phyloP scores from a whole-genome alignment of 2,888 invertebrate genomes.

The Sinhomidia bicolor region DNA sequence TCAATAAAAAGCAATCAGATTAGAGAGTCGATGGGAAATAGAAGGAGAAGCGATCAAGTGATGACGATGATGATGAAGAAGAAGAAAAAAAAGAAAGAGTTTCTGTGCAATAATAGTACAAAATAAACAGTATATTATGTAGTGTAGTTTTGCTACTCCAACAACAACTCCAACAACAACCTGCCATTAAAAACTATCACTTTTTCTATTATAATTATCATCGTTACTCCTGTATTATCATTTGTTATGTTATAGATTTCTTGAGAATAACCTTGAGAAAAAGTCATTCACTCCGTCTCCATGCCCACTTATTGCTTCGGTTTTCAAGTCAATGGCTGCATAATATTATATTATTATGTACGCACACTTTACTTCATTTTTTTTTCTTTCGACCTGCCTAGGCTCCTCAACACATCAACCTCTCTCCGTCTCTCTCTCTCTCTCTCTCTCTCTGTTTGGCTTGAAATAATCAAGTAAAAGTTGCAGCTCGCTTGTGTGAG shows the following conservation, averaged over 20 bases:
- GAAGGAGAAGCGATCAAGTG: neutral
- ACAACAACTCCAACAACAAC: too few species aligned
- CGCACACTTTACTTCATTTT: slow-evolving; percentile 5
- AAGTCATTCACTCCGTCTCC: neutral
- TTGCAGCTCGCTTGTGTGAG: too few species aligned
- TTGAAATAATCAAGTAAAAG: slow-evolving; percentile 28
- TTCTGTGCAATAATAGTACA: neutral
- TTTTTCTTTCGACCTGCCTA: neutral
- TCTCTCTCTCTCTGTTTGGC: neutral
- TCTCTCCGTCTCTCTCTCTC: neutral
- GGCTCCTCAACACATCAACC: too few species aligned
- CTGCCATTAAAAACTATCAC: too few species aligned
- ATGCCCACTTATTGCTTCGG: neutral
- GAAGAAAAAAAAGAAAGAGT: slow-evolving; percentile 4
- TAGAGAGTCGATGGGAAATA: slow-evolving; percentile 24
- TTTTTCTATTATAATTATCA: neutral
- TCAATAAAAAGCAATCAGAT: slow-evolving; percentile 53
- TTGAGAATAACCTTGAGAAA: slow-evolving; percentile 56
- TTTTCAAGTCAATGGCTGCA: slow-evolving; percentile 21
- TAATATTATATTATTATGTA: slow-evolving; percentile 8
- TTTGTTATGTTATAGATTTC: slow-evolving; percentile 8
- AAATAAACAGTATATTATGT: too few species aligned
- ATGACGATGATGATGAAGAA: too few species aligned
- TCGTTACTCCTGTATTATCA: neutral
- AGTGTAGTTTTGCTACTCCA: too few species aligned